Evolutionary conservation across 2,888 invertebrate species (phyloP), one percentile per base, ranked within the genome.

Genomic region (Spilosoma lubricipeda): DNA sequence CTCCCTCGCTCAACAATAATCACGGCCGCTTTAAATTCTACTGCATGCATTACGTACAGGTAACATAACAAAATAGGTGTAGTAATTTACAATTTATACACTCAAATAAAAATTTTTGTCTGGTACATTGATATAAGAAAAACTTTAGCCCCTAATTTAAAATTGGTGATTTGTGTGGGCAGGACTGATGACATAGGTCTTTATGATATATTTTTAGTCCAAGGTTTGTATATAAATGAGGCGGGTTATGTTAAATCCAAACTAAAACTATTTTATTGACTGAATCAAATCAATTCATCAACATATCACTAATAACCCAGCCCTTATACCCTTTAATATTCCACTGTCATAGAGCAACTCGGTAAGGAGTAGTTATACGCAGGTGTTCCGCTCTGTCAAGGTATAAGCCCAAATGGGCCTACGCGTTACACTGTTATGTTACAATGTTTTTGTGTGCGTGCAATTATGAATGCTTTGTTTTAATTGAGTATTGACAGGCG

Each of bases 71-170:
- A 42, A 52, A 74, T 70, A 80, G 59, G 63, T 78, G 73, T 78
- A 77, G 69, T 69, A 80, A 78, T 84, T 78, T 80, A 83, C 85
- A 85, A 76, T 85, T 81, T 82, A 76, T 83, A 83, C 83, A 82
- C 72, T 65, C 77, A 76, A 77, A 77, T 70, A 73, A 75, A 77
- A 70, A 68, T 76, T 77, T 45, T 77, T 45, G 73, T 70, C 30
- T 36, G 39, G 36, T n/a, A 11, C 36, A 39, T 65, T 65, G 23
- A 65, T 39, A n/a, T 9, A 36, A n/a, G 15, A 3, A 11, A 64
- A 64, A 33, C 30, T 27, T 59, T 27, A 33, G 30, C 3, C 15
- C 64, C 63, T 18, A 52, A 23, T 52, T 52, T 7, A 23, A 52
- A 52, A 52, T 1, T 4, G 4, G 7, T 8, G 8, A 56, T 56